Percentiles rank a stretch among this genome's conserved stretches.
Evolutionary conservation across 1,140 invertebrate species (phyloP).

Genomic region (Oryzaephilus surinamensis): DNA sequence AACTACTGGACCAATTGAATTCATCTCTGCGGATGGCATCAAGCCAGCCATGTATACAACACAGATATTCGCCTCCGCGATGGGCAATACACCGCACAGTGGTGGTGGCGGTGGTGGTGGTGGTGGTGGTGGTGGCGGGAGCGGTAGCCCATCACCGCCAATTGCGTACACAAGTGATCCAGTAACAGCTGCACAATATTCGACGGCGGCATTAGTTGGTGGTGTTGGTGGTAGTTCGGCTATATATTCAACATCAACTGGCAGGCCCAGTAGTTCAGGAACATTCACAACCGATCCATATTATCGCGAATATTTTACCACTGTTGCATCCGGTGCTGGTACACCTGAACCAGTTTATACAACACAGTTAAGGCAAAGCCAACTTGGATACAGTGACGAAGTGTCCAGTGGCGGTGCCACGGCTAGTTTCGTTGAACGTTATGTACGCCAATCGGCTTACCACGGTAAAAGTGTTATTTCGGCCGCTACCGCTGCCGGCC

Average conservation of each 20-base stretch:
- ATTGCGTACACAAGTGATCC: constrained; percentile 44
- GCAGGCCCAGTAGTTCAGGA: constrained; percentile 26
- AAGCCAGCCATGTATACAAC: constrained; percentile 39
- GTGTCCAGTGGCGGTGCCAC: constrained; percentile 33
- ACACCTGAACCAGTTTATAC: constrained; percentile 40
- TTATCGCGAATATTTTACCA: constrained; percentile 42
- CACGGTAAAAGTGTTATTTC: constrained; percentile 42
- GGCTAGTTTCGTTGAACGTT: constrained; percentile 41
- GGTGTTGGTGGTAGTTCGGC: constrained; percentile 20
- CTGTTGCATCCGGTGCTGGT: constrained; percentile 32
- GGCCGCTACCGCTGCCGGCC: constrained; percentile 51
- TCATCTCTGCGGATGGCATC: constrained; percentile 44
- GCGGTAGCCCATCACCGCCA: constrained; percentile 43
- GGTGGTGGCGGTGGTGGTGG: no score
- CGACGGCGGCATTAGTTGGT: no score
- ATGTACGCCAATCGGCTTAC: constrained; percentile 44
- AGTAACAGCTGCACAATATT: constrained; percentile 41
- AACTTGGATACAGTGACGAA: constrained; percentile 39
- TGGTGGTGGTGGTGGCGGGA: constrained; percentile 33
- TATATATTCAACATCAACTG: constrained; percentile 23
- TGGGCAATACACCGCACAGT: constrained; percentile 25
- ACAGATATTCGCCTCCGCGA: constrained; percentile 39
- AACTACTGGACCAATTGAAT: constrained; percentile 34
- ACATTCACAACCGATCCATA: constrained; percentile 39
- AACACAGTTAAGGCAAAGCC: constrained; percentile 41